Percentiles rank a stretch among this genome's conserved stretches.
Evolutionary conservation across 2,888 invertebrate genomes (phyloP).

Genomic region (Agrochola litura): DNA sequence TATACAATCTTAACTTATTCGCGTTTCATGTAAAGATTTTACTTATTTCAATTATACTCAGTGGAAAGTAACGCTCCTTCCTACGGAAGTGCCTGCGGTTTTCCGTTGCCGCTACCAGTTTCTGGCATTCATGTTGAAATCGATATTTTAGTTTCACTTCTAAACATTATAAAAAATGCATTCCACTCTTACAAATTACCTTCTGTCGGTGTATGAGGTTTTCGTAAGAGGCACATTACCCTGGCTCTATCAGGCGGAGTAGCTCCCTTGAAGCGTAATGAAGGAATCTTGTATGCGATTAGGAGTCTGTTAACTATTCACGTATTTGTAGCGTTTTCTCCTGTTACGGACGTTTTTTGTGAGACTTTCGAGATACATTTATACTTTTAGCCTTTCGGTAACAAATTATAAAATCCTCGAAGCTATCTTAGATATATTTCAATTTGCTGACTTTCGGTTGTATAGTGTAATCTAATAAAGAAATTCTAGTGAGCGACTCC

Average conservation of each 20-base stretch:
- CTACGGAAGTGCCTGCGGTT: constrained; percentile 64
- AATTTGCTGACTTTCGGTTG: constrained; percentile 48
- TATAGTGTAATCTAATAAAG: constrained; percentile 59
- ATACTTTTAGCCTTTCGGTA: neutral
- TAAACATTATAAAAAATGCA: constrained; percentile 45
- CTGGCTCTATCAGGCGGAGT: neutral
- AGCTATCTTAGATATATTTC: constrained; percentile 31
- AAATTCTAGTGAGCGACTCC: constrained; percentile 54
- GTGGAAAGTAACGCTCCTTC: constrained; percentile 58
- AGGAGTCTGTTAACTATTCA: constrained; percentile 70
- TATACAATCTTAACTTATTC: constrained; percentile 75
- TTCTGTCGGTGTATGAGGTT: neutral
- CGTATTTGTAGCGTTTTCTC: constrained; percentile 47
- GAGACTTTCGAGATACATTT: neutral
- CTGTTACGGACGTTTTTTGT: constrained; percentile 38
- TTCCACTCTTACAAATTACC: constrained; percentile 12
- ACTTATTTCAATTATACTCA: constrained; percentile 65
- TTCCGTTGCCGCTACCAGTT: constrained; percentile 49
- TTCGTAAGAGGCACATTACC: constrained; percentile 32
- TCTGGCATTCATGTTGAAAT: constrained; percentile 52
- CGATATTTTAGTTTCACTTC: constrained; percentile 57
- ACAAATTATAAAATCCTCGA: constrained; percentile 9
- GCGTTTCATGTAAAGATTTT: constrained; percentile 64
- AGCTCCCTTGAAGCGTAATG: constrained; percentile 61
- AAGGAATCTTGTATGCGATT: constrained; percentile 71